Base-by-base conservation (phyloP, 2,113 vertebrate species). In the Anolis sagrei region DNA sequence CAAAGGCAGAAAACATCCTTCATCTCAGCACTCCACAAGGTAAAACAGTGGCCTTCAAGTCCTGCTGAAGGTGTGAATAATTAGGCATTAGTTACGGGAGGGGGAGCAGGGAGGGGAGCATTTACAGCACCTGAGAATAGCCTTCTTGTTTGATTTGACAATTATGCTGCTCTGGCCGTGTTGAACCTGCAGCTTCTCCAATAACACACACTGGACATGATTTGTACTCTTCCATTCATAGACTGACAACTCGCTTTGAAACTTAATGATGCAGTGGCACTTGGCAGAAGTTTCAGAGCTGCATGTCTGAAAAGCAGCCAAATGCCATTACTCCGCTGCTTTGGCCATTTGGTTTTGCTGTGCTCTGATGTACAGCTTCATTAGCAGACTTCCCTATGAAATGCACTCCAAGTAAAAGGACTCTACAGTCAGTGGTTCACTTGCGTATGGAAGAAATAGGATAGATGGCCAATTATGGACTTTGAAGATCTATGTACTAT, bases 261-360 rank as follows among this genome's bases (percentile, higher is more conserved):
- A 95, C 90, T 92, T 94, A 96, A 96, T 86, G 93, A 95, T 92
- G 90, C 84, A 86, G 94, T 91, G 93, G 94, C 89, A 93, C 90
- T 92, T 95, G 90, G 93, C 94, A 95, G 91, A 93, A 93, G 86
- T 92, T 73, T 84, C 82, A 92, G 90, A 79, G 32, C 90, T 91
- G 84, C 21, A 2, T 44, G 81, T 88, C 93, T 95, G 93, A 92
- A 92, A 92, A 84, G 84, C 76, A 94, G 94, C 93, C 95, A 94
- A 94, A 89, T 88, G 86, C 89, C 87, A 93, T 91, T 93, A 93
- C 88, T 94, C 89, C 79, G 81, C 73, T 7, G 1, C 7, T 74
- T 75, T 86, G 89, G 88, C 89, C 89, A 90, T 88, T 76, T 32
- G 76, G 91, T 93, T 94, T 89, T 91, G 86, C 79, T 90, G 87